Conservation (phyloP, 2,113 vertebrate species). For the Anarhynchus alexandrinus region DNA sequence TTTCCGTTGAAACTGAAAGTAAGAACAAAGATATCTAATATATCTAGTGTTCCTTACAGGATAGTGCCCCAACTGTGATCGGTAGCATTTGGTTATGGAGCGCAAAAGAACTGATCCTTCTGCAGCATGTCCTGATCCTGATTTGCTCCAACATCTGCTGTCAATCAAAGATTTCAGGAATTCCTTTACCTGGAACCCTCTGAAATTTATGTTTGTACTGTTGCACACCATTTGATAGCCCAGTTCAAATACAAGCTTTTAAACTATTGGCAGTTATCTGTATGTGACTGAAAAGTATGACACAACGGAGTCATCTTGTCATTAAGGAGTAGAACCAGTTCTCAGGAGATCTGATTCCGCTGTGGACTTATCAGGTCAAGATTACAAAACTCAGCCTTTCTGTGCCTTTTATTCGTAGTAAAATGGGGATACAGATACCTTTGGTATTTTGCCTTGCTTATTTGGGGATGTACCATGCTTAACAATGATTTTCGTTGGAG, state of each 20-base stretch:
- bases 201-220: background rate
- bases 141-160: background rate
- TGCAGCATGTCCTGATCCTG: background rate
- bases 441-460: background rate
- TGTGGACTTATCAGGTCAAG: background rate
- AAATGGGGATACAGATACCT: background rate
- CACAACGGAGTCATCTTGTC: background rate
- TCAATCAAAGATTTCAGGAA: background rate
- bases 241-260: background rate
- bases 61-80: fast-evolving
- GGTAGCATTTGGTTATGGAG: background rate
- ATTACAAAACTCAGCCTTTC: background rate
- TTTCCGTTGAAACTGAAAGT: background rate
- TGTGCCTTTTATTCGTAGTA: background rate
- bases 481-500: background rate
- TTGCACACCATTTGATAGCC: background rate
- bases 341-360: background rate
- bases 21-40: background rate
- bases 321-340: background rate
- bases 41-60: background rate
- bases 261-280: background rate
- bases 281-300: background rate
- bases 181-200: background rate
- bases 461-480: background rate
- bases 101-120: background rate